phyloP scores from a whole-genome alignment of 2,888 invertebrate species.

The Chrysopilus asiliformis region DNA sequence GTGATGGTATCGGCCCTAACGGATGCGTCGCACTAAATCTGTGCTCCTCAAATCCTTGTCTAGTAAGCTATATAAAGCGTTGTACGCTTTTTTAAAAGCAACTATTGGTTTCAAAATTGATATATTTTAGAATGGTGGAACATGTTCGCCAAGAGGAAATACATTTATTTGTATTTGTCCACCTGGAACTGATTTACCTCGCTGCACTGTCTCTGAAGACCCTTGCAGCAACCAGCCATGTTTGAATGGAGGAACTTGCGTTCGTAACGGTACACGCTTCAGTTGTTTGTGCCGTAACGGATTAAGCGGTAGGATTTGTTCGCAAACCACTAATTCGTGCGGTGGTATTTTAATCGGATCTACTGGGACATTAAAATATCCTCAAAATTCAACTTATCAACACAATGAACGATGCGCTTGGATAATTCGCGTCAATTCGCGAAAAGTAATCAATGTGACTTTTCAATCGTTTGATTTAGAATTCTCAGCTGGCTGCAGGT shows the following conservation, averaged over 20 bases:
- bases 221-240: constrained; percentile 65
- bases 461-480: constrained; percentile 60
- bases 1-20: constrained; percentile 62
- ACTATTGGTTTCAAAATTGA: neutral
- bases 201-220: constrained; percentile 46
- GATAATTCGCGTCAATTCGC: constrained; percentile 51
- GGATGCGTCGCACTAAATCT: constrained; percentile 49
- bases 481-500: constrained; percentile 43
- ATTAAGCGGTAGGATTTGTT: constrained; percentile 55
- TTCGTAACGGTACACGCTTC: constrained; percentile 24
- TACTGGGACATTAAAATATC: constrained; percentile 51
- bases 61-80: constrained; percentile 19
- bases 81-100: constrained; percentile 18
- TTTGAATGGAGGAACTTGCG: constrained; percentile 66
- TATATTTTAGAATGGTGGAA: constrained; percentile 43
- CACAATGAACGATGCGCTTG: constrained; percentile 64
- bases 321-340: constrained; percentile 43
- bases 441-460: constrained; percentile 62
- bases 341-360: constrained; percentile 40
- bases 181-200: constrained; percentile 37
- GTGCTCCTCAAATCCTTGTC: constrained; percentile 44
- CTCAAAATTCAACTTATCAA: constrained; percentile 40
- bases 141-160: constrained; percentile 21
- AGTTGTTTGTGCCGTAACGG: constrained; percentile 52
- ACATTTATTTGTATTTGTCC: constrained; percentile 27